A percentile compares a stretch with the other conserved stretches of the same genome.
phyloP scores from a whole-genome alignment of 1,140 invertebrate species.

The Trichomalopsis sarcophagae region DNA sequence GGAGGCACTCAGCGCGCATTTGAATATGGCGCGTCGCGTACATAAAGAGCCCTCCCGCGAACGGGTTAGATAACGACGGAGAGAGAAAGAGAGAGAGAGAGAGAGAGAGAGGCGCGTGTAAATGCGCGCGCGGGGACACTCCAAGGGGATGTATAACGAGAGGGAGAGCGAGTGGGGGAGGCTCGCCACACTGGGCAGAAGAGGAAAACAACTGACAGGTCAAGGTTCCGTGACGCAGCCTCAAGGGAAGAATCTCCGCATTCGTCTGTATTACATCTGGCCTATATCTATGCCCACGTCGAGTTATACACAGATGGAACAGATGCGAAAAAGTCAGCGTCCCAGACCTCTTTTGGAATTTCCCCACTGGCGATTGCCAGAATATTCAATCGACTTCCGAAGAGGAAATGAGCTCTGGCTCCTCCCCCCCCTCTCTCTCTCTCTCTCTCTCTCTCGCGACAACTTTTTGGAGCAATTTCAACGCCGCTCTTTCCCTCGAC shows the following conservation, averaged over 20 bases:
- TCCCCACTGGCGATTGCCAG: constrained; percentile 36
- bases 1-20: constrained; percentile 42
- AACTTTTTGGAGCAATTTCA: constrained; percentile 35
- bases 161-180: neutral
- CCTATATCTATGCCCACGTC: neutral
- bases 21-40: neutral
- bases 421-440: neutral
- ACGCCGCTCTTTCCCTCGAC: neutral
- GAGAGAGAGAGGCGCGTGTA: neutral
- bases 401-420: constrained; percentile 31
- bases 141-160: neutral
- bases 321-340: constrained; percentile 14
- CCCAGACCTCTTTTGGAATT: constrained; percentile 40
- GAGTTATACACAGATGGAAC: neutral
- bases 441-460: neutral
- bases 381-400: constrained; percentile 48
- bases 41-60: neutral
- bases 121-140: constrained; percentile 22
- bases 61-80: constrained; percentile 36
- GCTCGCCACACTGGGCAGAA: neutral
- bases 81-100: too few relatives aligned
- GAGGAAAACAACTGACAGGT: constrained; percentile 55
- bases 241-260: constrained; percentile 52
- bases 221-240: constrained; percentile 57
- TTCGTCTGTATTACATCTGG: constrained; percentile 43